Base-by-base conservation (phyloP, 2,797 vertebrate species). In the Ptychadena robeensis region DNA sequence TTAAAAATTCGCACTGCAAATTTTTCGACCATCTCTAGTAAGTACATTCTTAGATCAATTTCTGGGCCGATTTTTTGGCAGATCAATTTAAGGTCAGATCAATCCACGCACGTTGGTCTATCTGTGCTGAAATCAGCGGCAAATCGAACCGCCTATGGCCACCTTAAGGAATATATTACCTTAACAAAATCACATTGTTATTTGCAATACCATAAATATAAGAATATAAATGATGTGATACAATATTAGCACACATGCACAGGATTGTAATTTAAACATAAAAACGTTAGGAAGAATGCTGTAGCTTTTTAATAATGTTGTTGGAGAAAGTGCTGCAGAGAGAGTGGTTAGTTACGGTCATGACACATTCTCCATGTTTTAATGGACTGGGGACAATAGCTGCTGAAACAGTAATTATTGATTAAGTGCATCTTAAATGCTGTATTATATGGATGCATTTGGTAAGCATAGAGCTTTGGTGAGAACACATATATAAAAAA, bases 281-380 rank as follows among this genome's bases (percentile, higher is more conserved):
- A 53, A n/a, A 22, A 22, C 44, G 22, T 48, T 18, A 6, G 2
- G 44, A 53, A 53, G 44, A 6, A n/a, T n/a, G n/a, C 18, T 22
- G 22, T 18, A 53, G 18, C 6, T 31, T 28, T 78, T 78, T 34
- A 53, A 53, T 78, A 31, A 40, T 67, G 22, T 57, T 68, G 18
- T 14, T 53, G 35, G 30, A 48, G 32, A 22, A 53, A 53, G 30
- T 68, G 48, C 40, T 67, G n/a, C 40, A 53, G 40, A 68, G 38
- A 53, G 38, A 34, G 74, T 67, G 87, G 30, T 78, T 85, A 89
- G 61, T 63, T 80, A 82, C 61, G 79, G 83, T 78, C 28, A 68
- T 53, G 18, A 66, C 44, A 78, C n/a, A 48, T 53, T 31, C 64
- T 79, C 22, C 12, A 40, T 61, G 32, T 44, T 70, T 63, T 82